Conservation (phyloP, 1,140 invertebrate genomes). For the Drusus annulatus region DNA sequence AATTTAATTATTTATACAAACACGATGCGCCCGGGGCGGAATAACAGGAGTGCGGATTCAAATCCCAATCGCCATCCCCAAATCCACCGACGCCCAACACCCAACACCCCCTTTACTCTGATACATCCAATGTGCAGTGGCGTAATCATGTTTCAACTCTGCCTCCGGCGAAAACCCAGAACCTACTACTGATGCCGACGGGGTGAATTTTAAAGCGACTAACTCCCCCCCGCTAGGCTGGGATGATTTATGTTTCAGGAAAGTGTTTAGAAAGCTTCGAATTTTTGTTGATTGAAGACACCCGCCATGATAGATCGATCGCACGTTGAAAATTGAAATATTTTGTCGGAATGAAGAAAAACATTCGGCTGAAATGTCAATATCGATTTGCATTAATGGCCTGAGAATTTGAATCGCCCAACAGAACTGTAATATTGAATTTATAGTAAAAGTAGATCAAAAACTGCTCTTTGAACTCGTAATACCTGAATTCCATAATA, state of each 20-base stretch:
- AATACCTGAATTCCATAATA: too few relatives aligned
- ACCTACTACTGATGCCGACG: not conserved
- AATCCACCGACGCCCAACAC: not conserved
- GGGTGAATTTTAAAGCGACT: slow-evolving; percentile 56
- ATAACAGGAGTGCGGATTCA: slow-evolving; percentile 40
- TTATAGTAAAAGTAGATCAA: too few relatives aligned
- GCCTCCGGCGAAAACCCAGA: slow-evolving; percentile 38
- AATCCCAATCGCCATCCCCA: slow-evolving; percentile 39
- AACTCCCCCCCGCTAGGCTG: not conserved
- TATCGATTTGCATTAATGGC: too few relatives aligned
- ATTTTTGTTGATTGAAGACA: slow-evolving; percentile 44
- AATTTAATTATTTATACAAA: slow-evolving; percentile 61
- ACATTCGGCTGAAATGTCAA: not conserved
- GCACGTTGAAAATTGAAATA: slow-evolving; percentile 31
- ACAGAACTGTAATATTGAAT: too few relatives aligned
- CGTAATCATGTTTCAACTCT: slow-evolving; percentile 57
- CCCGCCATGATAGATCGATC: slow-evolving; percentile 36
- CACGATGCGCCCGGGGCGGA: slow-evolving; percentile 50
- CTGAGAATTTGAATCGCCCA: too few relatives aligned
- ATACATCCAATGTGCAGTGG: slow-evolving; percentile 55
- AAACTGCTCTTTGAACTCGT: too few relatives aligned
- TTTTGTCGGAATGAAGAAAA: slow-evolving; percentile 18
- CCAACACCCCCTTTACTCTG: slow-evolving; percentile 25
- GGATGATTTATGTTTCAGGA: slow-evolving; percentile 38
- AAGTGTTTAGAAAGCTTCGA: slow-evolving; percentile 40